Conservation (phyloP, 2,888 invertebrate genomes). For the Ptilodon capucinus region DNA sequence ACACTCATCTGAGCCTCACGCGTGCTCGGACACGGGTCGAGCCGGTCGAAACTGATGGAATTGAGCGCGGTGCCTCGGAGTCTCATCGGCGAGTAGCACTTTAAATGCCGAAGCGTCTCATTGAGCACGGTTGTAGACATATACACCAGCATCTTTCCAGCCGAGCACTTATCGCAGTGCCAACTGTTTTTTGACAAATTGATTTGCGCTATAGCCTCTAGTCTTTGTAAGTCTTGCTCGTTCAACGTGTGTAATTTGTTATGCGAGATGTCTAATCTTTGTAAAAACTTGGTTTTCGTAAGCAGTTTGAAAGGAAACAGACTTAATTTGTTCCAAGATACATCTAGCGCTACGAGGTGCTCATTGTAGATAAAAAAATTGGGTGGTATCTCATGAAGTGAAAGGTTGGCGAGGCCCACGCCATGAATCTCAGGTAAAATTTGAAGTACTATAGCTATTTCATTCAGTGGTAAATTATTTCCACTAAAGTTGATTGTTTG, state of each 20-base stretch:
- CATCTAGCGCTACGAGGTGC: slow-evolving; percentile 85
- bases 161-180: slow-evolving; percentile 86
- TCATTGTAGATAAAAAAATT: slow-evolving; percentile 83
- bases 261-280: slow-evolving; percentile 87
- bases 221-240: slow-evolving; percentile 79
- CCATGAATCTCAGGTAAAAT: slow-evolving; percentile 81
- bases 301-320: slow-evolving; percentile 82
- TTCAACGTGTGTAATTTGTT: slow-evolving; percentile 86
- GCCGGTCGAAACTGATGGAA: slow-evolving; percentile 53
- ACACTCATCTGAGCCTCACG: slow-evolving; percentile 83
- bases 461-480: slow-evolving; percentile 82
- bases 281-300: slow-evolving; percentile 80
- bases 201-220: slow-evolving; percentile 81
- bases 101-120: slow-evolving; percentile 73
- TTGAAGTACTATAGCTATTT: slow-evolving; percentile 82
- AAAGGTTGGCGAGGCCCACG: slow-evolving; percentile 83
- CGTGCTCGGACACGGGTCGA: slow-evolving; percentile 73
- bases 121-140: slow-evolving; percentile 81
- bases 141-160: slow-evolving; percentile 80
- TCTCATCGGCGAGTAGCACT: slow-evolving; percentile 82
- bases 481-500: slow-evolving; percentile 87
- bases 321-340: slow-evolving; percentile 87
- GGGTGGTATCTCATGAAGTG: slow-evolving; percentile 79
- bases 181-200: slow-evolving; percentile 85
- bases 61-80: slow-evolving; percentile 71